Evolutionary conservation across 2,797 vertebrate genomes (phyloP), one percentile per base, ranked within the genome.

Genomic region (Etheostoma nigrum): DNA sequence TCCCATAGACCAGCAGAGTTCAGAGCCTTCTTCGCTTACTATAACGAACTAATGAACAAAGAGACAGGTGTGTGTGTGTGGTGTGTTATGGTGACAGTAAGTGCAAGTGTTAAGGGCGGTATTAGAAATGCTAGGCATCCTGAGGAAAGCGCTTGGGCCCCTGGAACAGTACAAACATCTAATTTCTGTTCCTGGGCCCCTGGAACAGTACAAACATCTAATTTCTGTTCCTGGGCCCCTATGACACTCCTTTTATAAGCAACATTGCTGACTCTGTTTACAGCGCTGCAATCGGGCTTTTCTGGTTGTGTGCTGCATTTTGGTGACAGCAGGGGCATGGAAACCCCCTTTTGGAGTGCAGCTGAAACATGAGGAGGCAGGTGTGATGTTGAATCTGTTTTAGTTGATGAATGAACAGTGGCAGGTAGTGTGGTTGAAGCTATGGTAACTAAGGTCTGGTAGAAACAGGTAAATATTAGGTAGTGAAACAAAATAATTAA

Each of bases 1-100:
- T 92, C 96, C 67, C 95, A 96, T 61, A 90, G 95, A 27, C 96
- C 96, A 5, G 83, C 87, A 23, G 97, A 97, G 90, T 98, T 98
- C 87, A 93, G 96, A 87, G 95, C 95, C 23, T 98, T 97, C 92
- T 97, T 98, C 74, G 82, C 95, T 2, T 98, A 96, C 86, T 98
- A 97, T 90, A 95, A 96, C 53, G 91, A 94, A 47, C 86, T 97
- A 23, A 96, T 96, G 95, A 97, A 96, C 93, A 97, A 97, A 84
- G 95, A 97, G 73, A 95, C 95, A 88, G 96, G 97, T 97, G 91
- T 64, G 83, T 76, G 44, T 23, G 67, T 11, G 36, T 21, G 51
- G 2, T 13, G 3, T 36, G 14, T 15, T 67, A 1, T 6, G 13
- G 4, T 13, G 18, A 16, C 18, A 15, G 21, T 9, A 14, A 30